Evolutionary conservation across 2,888 invertebrate species (phyloP), one percentile per base, ranked within the genome.

Genomic region (Dasypolia templi): DNA sequence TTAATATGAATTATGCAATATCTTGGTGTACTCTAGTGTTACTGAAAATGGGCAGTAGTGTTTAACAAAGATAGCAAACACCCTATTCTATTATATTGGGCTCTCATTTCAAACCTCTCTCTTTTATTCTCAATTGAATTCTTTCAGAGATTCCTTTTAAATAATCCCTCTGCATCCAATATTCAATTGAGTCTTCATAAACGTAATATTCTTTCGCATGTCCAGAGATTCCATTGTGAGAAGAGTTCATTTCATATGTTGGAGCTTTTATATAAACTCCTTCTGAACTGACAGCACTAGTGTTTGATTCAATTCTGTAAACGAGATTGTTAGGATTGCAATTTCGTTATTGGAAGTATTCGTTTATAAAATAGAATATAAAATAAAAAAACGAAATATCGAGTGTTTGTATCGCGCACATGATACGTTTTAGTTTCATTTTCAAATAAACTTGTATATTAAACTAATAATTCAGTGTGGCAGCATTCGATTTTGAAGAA

Each of bases 151-250:
- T 69, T 58, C 72, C 63, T 62, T 83, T 72, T 59, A 74, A 80
- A 71, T 86, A 66, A 73, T 73, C 71, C 66, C 42, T 65, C n/a
- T 66, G 63, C 62, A 77, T 73, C 39, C 78, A 81, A 82, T 77
- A 78, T 85, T 85, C 77, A 68, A 80, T 79, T 49, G 53, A 68
- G 44, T 75, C 61, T 72, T 67, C 78, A 81, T 74, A 76, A 75
- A 66, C 53, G 78, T 77, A 66, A 83, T 86, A 85, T 81, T 81
- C 79, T 61, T 74, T 61, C 71, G 67, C 83, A 73, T 74, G 67
- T 77, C 75, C 77, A 67, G 55, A 56, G 51, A 78, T 61, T 70
- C 63, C 62, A 74, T 75, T 86, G 69, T 77, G 35, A 63, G 56
- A 67, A 19, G 53, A 75, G 44, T 78, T 77, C 74, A 81, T 83